Evolutionary conservation across 2,888 invertebrate genomes (phyloP).

Genomic region (Lasioglossum figueresi): DNA sequence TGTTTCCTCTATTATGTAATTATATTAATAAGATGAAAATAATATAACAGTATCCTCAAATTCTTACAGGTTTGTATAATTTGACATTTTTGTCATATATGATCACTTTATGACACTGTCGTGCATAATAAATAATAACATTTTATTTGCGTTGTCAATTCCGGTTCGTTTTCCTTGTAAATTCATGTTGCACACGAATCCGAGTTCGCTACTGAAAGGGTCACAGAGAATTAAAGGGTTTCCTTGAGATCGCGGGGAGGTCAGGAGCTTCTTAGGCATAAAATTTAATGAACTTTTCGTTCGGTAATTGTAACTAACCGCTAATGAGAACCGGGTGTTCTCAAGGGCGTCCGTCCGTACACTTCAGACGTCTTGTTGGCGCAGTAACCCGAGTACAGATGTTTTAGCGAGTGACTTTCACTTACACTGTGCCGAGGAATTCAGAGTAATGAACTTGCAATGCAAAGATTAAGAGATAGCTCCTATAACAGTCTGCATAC

Average conservation of each 20-base stretch:
- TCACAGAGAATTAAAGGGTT: not conserved
- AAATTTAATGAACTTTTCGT: constrained; percentile 43
- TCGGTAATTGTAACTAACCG: constrained; percentile 48
- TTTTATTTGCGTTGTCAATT: not conserved
- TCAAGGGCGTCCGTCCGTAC: constrained; percentile 44
- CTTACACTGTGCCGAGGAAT: constrained; percentile 31
- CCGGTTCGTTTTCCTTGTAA: not conserved
- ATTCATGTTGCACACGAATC: not conserved
- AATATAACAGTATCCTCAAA: too few relatives aligned
- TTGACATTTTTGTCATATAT: too few relatives aligned
- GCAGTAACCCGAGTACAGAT: constrained; percentile 51
- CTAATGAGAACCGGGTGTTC: constrained; percentile 58
- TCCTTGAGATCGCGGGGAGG: not conserved
- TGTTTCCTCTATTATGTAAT: too few relatives aligned
- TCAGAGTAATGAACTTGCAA: constrained; percentile 44
- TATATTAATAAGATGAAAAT: too few relatives aligned
- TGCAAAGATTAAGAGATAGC: not conserved
- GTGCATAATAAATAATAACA: not conserved
- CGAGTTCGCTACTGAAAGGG: not conserved
- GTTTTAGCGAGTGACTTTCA: constrained; percentile 50
- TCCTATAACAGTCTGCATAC: not conserved
- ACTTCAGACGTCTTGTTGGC: constrained; percentile 52
- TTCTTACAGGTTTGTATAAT: too few relatives aligned
- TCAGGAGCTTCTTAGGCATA: not conserved
- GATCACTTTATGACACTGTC: too few relatives aligned